Conservation (phyloP, 53 echinoderm and acorn worm genomes). For the Echinometra lucunter region DNA sequence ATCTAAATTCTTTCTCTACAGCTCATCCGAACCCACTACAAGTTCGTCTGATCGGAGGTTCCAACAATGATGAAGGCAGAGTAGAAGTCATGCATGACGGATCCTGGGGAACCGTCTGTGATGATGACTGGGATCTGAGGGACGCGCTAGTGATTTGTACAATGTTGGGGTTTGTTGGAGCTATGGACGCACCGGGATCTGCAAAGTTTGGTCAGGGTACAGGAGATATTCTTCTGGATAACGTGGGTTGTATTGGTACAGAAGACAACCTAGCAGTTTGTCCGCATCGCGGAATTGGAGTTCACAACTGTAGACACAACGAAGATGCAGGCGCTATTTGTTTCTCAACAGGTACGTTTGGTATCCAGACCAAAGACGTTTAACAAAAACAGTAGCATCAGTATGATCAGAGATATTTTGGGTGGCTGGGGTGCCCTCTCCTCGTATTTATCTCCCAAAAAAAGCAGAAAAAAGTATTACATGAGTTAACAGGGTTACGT, state of each 20-base stretch:
- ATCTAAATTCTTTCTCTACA: too few relatives aligned
- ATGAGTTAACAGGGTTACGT: too few relatives aligned
- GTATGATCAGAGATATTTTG: too few relatives aligned
- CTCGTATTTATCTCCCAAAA: too few relatives aligned
- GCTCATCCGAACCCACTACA: neutral
- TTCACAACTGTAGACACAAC: neutral
- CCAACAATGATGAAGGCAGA: conserved; percentile 10
- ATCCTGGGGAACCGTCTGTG: conserved; percentile 20
- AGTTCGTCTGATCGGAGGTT: neutral
- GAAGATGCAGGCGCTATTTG: conserved; percentile 35
- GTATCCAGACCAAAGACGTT: too few relatives aligned
- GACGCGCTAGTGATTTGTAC: neutral
- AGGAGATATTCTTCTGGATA: conserved; percentile 43
- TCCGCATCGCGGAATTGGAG: neutral
- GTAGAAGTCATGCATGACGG: neutral
- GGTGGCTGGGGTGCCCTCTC: too few relatives aligned
- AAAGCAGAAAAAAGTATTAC: too few relatives aligned
- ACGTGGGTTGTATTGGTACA: conserved; percentile 6
- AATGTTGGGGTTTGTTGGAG: neutral
- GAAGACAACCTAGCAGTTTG: conserved; percentile 24
- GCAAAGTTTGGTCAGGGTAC: conserved; percentile 54
- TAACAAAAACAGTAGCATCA: too few relatives aligned
- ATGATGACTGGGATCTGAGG: neutral
- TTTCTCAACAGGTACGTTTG: neutral
- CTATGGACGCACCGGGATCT: neutral